Conservation (phyloP, 2,113 vertebrate species). For the Phalacrocorax brasilianus region DNA sequence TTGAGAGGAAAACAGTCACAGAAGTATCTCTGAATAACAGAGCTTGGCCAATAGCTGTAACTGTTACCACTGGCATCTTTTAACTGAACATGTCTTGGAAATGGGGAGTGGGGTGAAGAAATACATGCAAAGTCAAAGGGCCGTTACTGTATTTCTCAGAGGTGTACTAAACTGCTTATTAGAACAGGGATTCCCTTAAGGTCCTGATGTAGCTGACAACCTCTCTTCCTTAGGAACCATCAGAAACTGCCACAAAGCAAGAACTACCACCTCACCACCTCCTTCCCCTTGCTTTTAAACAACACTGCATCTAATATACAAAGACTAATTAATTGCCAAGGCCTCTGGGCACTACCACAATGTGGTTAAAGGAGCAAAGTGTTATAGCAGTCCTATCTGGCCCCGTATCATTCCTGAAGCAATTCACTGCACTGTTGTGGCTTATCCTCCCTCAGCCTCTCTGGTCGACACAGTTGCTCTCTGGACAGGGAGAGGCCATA, state of each 20-base stretch:
- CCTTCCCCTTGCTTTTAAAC: not conserved
- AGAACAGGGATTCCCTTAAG: not conserved
- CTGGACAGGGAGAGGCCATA: not conserved
- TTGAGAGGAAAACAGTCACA: not conserved
- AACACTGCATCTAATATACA: not conserved
- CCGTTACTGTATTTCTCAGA: not conserved
- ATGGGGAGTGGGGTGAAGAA: rapidly evolving
- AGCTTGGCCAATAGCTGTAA: not conserved
- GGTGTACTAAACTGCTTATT: not conserved
- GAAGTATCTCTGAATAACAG: not conserved
- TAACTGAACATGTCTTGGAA: not conserved
- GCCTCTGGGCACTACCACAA: not conserved
- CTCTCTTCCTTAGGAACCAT: not conserved
- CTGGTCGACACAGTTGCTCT: not conserved
- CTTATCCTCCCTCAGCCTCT: not conserved
- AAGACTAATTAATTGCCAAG: not conserved
- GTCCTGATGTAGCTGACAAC: not conserved
- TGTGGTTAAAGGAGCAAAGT: not conserved
- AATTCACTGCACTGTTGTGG: rapidly evolving
- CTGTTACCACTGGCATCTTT: not conserved
- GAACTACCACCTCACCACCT: not conserved
- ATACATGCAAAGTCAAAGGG: not conserved
- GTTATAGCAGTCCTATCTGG: rapidly evolving
- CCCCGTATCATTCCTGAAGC: not conserved
- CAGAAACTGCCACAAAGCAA: not conserved